Base-by-base conservation (phyloP, 1,140 invertebrate species). In the Zaprionus vittiger region DNA sequence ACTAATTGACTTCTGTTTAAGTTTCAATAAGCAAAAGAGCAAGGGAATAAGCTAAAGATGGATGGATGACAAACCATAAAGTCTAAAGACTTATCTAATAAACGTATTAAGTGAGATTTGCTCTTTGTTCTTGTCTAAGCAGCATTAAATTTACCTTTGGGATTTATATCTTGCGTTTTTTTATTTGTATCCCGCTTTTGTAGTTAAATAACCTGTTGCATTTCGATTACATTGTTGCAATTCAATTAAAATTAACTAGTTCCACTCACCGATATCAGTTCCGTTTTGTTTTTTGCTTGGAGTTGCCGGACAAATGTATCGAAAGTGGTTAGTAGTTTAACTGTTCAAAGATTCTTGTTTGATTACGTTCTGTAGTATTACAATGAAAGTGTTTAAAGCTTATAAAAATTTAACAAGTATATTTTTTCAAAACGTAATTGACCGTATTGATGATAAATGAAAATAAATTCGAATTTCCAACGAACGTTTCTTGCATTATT, bases 11-110 rank as follows among this genome's bases (percentile, higher is more conserved):
- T 34, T 69, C 34, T 69, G 66, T 61, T 56, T 57, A 56, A 44
- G 24, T 67, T 12, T 67, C 41, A 67, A 28, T n/a, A 52, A 38
- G 31, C 9, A 20, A 54, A 26, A 20, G 28, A 56, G 31, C 28
- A 69, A 37, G 28, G 28, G 22, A 65, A 37, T 38, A 55, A 49
- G 38, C 28, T 60, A 61, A 52, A 52, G 47, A 52, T 44, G 66
- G 31, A 17, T 11, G 31, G 31, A 17, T 11, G 9, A 31, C 14
- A 60, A 68, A 6, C n/a, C 44, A 56, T 52, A 37, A 52, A 34
- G 66, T 69, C 56, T 69, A 60, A 37, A 28, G 80, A 76, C 57
- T 83, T 83, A 77, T 76, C 66, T 79, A 83, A 83, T 83, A 83
- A 83, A 83, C 44, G 61, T 79, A 83, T 79, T 80, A 83, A 83